Evolutionary conservation across 2,113 vertebrate species (phyloP), one percentile per base, ranked within the genome.

Genomic region (Vulpes vulpes): DNA sequence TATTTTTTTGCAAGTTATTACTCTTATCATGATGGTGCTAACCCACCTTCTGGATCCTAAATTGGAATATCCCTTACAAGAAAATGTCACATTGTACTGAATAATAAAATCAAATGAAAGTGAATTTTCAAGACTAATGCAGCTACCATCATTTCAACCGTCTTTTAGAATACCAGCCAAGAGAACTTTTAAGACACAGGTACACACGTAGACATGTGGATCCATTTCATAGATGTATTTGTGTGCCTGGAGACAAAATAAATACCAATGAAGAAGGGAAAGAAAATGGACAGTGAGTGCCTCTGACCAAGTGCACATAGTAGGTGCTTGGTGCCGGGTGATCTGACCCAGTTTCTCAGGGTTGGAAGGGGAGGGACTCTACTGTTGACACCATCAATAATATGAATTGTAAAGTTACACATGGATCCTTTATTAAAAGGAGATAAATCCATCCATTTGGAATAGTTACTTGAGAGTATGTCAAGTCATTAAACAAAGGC

Each of bases 81-180:
- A 83, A 97, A 88, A 88, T 25, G 23, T n/a, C 76, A 91, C 27
- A 6, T 74, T 87, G 62, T 64, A 6, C 51, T 43, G 8, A 84
- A 59, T 80, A 57, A 91, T 81, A 93, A 95, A 90, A 81, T 80
- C 60, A 49, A 96, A 25, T 67, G 87, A 74, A 89, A 97, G 73
- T 79, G 9, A 96, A 86, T 32, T 74, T 79, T 83, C 25, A 35
- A 84, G 43, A 73, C 5, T 15, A 69, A 8, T 55, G 0, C 10
- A 43, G 51, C 69, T 30, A 60, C 80, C 19, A 4, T 51, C 59
- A 35, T 67, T 67, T 60, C 78, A 79, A 73, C 0, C 79, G 43
- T 84, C 81, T 96, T 90, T 84, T 27, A 87, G 90, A 89, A 69
- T 8, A 67, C 14, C 51, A 65, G 2, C 30, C 2, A 7, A 59